Base-by-base conservation (phyloP, 2,888 invertebrate genomes). In the Nemurella pictetii region DNA sequence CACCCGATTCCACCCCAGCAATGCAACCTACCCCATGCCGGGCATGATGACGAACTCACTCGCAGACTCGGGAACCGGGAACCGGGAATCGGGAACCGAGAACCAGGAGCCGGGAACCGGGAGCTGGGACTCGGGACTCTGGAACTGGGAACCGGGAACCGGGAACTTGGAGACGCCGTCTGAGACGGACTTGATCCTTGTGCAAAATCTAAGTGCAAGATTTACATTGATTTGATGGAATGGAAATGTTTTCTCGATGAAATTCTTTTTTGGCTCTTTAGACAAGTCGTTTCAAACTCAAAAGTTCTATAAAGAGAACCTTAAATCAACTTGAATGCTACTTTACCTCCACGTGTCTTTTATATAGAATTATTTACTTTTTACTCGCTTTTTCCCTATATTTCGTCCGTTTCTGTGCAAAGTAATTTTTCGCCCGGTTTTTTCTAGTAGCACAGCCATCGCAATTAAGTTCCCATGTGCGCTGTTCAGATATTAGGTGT, bases 31-130 rank as follows among this genome's bases (percentile, higher is more conserved):
- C 32, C 80, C 80, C 32, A 30, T n/a, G n/a, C n/a, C n/a, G 28
- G 72, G 72, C 82, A 72, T 82, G 27, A 82, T 82, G 26, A 72
- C 72, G 82, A 82, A 72, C 72, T 72, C 82, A 82, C 82, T 82
- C 28, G 26, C 27, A 55, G 82, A 72, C 82, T 1, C 9, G 55
- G 55, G 20, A 55, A 55, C 20, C 55, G 55, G 12, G 55, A n/a
- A n/a, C n/a, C n/a, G n/a, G n/a, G n/a, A n/a, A n/a, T n/a, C n/a
- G n/a, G n/a, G n/a, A n/a, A n/a, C n/a, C n/a, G n/a, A n/a, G n/a
- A n/a, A n/a, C n/a, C n/a, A n/a, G n/a, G 82, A 72, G 72, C 2
- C 9, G 55, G 55, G 20, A 55, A 55, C 20, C 55, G 55, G 12
- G 55, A n/a, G n/a, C n/a, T n/a, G n/a, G n/a, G n/a, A n/a, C n/a